phyloP scores from a whole-genome alignment of 2,797 vertebrate species.

The Danio jaintianensis region DNA sequence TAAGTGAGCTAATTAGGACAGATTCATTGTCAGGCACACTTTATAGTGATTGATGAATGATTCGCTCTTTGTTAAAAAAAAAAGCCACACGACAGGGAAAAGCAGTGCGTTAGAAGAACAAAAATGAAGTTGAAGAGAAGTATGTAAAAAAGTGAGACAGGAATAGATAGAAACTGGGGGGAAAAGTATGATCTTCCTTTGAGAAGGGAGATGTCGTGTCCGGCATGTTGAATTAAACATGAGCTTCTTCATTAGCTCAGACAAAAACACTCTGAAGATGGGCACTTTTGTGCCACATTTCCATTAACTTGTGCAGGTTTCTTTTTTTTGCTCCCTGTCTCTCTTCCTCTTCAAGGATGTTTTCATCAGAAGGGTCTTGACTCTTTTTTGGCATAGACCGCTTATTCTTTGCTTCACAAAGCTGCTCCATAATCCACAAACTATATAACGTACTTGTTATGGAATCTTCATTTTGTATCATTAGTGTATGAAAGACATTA shows the following conservation, averaged over 20 bases:
- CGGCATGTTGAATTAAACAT: constrained; percentile 87
- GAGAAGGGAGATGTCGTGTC: constrained; percentile 64
- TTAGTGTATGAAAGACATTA: background rate
- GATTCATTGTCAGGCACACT: constrained; percentile 80
- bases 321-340: constrained; percentile 42
- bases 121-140: constrained; percentile 53
- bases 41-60: constrained; percentile 87
- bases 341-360: background rate
- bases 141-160: constrained; percentile 56
- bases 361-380: background rate
- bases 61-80: constrained; percentile 75
- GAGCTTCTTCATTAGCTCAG: constrained; percentile 80
- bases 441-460: background rate
- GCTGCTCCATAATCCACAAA: background rate
- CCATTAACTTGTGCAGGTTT: constrained; percentile 61
- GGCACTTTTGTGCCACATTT: constrained; percentile 59
- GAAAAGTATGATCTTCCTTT: constrained; percentile 61
- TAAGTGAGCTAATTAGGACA: constrained; percentile 80
- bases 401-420: background rate
- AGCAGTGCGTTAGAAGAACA: constrained; percentile 67
- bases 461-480: background rate
- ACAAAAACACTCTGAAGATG: constrained; percentile 80
- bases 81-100: constrained; percentile 54
- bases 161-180: constrained; percentile 11
- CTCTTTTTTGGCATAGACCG: background rate